phyloP scores from a whole-genome alignment of 2,888 invertebrate genomes.

The Agrenia bidenticulata region DNA sequence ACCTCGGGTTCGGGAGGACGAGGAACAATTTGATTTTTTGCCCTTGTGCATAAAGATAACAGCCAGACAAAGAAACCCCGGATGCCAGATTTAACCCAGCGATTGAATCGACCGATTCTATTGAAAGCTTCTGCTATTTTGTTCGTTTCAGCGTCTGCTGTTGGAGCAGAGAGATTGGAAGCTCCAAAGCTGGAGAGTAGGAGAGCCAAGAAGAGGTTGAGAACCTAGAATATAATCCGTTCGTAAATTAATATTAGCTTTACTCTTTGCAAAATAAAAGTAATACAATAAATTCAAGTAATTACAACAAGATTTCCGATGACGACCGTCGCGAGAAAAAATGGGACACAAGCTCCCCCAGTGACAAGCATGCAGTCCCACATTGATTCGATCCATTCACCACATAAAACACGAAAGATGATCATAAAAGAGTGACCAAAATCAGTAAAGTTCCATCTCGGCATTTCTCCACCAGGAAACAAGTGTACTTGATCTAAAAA shows the following conservation, averaged over 20 bases:
- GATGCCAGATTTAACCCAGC: constrained; percentile 70
- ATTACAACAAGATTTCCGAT: constrained; percentile 97
- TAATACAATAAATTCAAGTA: no score
- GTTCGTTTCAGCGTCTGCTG: constrained; percentile 71
- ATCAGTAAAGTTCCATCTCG: constrained; percentile 67
- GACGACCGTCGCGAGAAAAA: constrained; percentile 96
- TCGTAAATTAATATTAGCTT: neutral
- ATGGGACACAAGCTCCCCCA: constrained; percentile 88
- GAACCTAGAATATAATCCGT: constrained; percentile 66
- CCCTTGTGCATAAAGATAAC: constrained; percentile 18
- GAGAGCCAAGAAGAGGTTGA: constrained; percentile 99
- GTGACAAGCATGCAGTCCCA: constrained; percentile 97
- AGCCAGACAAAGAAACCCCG: constrained; percentile 20
- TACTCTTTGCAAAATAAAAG: no score
- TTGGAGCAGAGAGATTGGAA: constrained; percentile 74
- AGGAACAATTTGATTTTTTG: constrained; percentile 71
- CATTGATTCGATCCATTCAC: constrained; percentile 99
- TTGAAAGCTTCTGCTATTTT: constrained; percentile 97
- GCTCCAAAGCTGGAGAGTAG: constrained; percentile 98
- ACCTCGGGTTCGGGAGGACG: constrained; percentile 77
- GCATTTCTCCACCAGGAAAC: constrained; percentile 81
- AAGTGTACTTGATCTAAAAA: constrained; percentile 72
- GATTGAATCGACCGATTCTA: constrained; percentile 85
- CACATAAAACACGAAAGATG: constrained; percentile 95
- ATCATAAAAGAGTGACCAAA: constrained; percentile 99